Conservation (phyloP, 2,888 invertebrate genomes). For the Harpalus rubripes region DNA sequence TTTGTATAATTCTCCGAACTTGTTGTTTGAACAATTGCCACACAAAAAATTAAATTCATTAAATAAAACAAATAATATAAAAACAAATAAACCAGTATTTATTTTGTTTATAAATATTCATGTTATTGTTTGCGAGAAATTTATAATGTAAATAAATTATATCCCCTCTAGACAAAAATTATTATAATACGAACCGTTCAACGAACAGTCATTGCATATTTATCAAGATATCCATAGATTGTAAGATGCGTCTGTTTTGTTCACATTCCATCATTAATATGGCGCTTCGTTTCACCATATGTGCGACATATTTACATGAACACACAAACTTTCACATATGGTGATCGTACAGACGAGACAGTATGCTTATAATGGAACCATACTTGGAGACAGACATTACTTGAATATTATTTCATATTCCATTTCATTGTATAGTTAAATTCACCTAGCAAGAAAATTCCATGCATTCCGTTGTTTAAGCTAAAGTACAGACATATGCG, state of each 20-base stretch:
- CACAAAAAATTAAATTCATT: neutral
- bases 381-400: conserved; percentile 5
- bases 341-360: neutral
- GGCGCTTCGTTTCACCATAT: conserved; percentile 53
- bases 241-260: conserved; percentile 46
- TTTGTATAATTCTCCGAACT: no score
- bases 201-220: conserved; percentile 29
- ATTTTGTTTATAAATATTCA: conserved; percentile 16
- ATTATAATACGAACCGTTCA: conserved; percentile 25
- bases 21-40: no score
- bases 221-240: conserved; percentile 16
- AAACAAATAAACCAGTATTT: conserved; percentile 18
- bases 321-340: conserved; percentile 34
- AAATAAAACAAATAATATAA: neutral
- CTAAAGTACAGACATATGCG: no score
- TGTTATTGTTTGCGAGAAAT: conserved; percentile 8
- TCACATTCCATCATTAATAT: conserved; percentile 43
- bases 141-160: conserved; percentile 23
- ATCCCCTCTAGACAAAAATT: conserved; percentile 11
- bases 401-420: neutral
- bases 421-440: no score
- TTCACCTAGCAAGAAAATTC: no score
- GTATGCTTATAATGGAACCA: neutral
- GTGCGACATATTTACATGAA: conserved; percentile 42
- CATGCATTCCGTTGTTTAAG: no score